Percentiles rank a stretch among this genome's conserved stretches.
phyloP scores from a whole-genome alignment of 53 echinoderm and acorn worm species.

The Antedon mediterranea region DNA sequence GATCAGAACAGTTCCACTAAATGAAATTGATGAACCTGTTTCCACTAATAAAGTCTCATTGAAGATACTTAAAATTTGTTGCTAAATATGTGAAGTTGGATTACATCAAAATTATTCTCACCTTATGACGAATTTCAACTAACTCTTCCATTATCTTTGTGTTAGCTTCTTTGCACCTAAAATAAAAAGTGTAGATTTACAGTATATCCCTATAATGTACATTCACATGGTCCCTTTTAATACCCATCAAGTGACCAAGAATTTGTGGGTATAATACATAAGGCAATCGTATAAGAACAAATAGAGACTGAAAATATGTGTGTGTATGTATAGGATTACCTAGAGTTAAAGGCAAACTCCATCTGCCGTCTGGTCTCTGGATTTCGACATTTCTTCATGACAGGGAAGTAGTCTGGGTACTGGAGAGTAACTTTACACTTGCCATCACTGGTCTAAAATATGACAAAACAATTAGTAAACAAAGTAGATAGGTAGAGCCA shows the following conservation, averaged over 20 bases:
- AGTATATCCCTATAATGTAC: no score
- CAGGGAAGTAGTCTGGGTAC: conserved; percentile 94
- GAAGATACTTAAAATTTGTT: no score
- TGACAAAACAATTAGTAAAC: background rate
- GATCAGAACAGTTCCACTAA: no score
- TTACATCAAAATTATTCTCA: conserved; percentile 1
- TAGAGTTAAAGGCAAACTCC: conserved; percentile 81
- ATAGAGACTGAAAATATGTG: no score
- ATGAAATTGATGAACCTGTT: no score
- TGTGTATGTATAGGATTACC: conserved; percentile 36
- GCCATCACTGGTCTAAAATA: conserved; percentile 45
- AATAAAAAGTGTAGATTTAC: background rate
- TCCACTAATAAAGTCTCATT: no score
- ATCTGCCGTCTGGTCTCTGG: conserved; percentile 63
- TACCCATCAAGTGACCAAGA: no score
- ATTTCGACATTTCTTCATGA: conserved; percentile 65
- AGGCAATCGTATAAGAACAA: no score
- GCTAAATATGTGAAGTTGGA: no score
- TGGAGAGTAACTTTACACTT: conserved; percentile 89
- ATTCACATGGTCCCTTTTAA: no score
- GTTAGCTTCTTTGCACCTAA: conserved; percentile 77
- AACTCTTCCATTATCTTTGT: conserved; percentile 92
- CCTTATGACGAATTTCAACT: conserved; percentile 89
- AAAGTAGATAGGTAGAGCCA: background rate
- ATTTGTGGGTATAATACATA: no score